Evolutionary conservation across 2,113 vertebrate genomes (phyloP).

Genomic region (Alouatta palliata): DNA sequence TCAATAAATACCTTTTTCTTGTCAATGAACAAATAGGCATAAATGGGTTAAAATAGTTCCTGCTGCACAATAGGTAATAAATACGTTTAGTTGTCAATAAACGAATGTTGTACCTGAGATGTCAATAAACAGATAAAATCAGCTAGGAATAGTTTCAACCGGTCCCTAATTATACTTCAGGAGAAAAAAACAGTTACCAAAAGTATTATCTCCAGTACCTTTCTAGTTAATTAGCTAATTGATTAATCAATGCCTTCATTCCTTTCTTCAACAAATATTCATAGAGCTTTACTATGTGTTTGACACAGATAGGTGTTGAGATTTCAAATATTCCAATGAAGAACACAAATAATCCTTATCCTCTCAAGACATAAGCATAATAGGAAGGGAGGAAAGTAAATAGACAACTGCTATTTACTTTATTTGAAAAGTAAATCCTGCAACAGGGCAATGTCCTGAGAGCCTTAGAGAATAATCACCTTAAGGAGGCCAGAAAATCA

Average conservation of each 20-base stretch:
- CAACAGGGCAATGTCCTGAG: background rate
- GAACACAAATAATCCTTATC: background rate
- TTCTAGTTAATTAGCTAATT: background rate
- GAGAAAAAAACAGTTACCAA: background rate
- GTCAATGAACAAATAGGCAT: background rate
- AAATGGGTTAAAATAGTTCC: background rate
- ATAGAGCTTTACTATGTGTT: background rate
- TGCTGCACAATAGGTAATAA: background rate
- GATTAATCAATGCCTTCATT: background rate
- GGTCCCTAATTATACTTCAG: background rate
- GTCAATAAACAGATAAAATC: background rate
- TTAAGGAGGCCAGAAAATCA: background rate
- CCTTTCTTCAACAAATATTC: background rate
- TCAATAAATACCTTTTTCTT: background rate
- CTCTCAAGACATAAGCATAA: background rate
- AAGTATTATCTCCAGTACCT: background rate
- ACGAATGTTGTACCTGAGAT: background rate
- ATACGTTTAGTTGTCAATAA: background rate
- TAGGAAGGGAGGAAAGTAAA: background rate
- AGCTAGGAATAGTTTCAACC: background rate
- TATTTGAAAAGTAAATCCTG: background rate
- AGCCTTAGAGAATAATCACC: background rate
- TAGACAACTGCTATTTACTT: background rate
- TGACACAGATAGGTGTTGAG: background rate
- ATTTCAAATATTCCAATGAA: background rate